Percentiles rank a stretch among this genome's conserved stretches.
Conservation (phyloP, 2,797 vertebrate genomes). For the Sternotherus odoratus region DNA sequence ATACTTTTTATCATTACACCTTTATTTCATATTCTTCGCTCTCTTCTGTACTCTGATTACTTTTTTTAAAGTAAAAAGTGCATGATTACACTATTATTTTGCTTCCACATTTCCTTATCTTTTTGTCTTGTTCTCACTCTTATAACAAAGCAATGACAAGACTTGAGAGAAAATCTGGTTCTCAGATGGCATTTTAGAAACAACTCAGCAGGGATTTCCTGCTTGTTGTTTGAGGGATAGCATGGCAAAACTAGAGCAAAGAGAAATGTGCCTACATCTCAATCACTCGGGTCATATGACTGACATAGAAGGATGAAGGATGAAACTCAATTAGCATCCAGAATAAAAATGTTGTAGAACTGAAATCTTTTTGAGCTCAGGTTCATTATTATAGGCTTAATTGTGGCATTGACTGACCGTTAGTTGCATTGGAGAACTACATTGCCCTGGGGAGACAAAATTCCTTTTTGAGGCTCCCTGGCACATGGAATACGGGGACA, state of each 20-base stretch:
- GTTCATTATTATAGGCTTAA: not conserved
- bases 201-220: not conserved
- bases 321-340: not conserved
- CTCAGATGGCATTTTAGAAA: not conserved
- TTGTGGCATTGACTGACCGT: not conserved
- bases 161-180: constrained; percentile 17
- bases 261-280: not conserved
- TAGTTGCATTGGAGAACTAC: not conserved
- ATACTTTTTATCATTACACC: constrained; percentile 31
- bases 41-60: constrained; percentile 26
- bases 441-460: not conserved
- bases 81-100: constrained; percentile 32
- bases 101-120: constrained; percentile 25
- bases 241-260: not conserved
- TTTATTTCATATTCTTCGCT: constrained; percentile 45
- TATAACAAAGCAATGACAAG: not conserved
- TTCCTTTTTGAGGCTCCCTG: not conserved
- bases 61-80: constrained; percentile 38
- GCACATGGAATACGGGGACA: not conserved
- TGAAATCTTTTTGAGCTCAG: not conserved
- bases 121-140: constrained; percentile 25
- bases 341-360: not conserved
- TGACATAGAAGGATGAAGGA: not conserved
- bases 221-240: not conserved
- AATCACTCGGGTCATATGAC: not conserved